phyloP scores from a whole-genome alignment of 1,140 invertebrate species.

The Drosophila lowei region DNA sequence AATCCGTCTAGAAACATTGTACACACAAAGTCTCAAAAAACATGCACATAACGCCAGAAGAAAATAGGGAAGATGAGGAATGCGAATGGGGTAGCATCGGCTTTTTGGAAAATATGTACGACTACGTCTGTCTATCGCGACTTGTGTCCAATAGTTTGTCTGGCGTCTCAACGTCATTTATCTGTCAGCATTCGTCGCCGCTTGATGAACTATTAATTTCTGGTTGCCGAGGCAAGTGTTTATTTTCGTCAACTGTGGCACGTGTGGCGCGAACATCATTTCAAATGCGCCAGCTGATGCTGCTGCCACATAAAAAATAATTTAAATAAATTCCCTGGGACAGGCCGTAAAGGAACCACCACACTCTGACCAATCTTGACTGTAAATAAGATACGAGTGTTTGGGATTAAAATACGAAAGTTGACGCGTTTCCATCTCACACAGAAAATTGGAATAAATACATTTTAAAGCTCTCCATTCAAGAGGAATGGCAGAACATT shows the following conservation, averaged over 20 bases:
- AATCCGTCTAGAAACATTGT: constrained; percentile 20
- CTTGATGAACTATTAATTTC: constrained; percentile 78
- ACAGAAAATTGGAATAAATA: constrained; percentile 17
- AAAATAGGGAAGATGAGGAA: constrained; percentile 16
- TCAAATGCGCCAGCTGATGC: constrained; percentile 37
- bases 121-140: constrained; percentile 18
- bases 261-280: constrained; percentile 59
- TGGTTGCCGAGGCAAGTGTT: constrained; percentile 44
- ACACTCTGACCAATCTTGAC: constrained; percentile 31
- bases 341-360: constrained; percentile 2
- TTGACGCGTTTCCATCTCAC: constrained; percentile 45
- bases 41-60: constrained; percentile 34
- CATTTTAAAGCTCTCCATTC: background rate
- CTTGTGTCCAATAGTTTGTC: constrained; percentile 44
- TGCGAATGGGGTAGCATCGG: constrained; percentile 28
- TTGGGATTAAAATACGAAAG: constrained; percentile 5
- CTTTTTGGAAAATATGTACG: constrained; percentile 49
- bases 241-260: constrained; percentile 74
- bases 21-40: constrained; percentile 19
- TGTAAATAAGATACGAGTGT: constrained; percentile 27
- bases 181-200: constrained; percentile 59
- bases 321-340: constrained; percentile 37
- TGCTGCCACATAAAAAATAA: constrained; percentile 43
- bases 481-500: constrained; percentile 11
- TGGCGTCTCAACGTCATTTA: constrained; percentile 59